Conservation (phyloP, 2,888 invertebrate species). For the Xiphydria camelus region DNA sequence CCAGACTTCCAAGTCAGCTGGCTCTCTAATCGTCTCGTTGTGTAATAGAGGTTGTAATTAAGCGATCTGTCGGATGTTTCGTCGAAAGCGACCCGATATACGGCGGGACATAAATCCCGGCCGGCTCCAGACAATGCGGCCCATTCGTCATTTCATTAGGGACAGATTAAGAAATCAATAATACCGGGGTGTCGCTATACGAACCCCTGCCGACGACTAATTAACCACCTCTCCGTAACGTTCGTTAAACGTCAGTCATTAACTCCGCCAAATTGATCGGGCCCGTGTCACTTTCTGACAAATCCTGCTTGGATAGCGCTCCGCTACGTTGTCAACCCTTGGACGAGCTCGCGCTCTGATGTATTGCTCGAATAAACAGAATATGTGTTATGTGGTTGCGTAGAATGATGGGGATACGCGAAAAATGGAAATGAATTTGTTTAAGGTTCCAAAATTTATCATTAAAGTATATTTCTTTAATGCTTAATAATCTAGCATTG, state of each 20-base stretch:
- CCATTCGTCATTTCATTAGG: constrained; percentile 38
- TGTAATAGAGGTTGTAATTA: constrained; percentile 11
- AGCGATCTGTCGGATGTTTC: constrained; percentile 18
- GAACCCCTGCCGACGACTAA: constrained; percentile 32
- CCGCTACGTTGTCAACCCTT: neutral
- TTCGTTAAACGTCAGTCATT: constrained; percentile 28
- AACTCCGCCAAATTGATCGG: constrained; percentile 24
- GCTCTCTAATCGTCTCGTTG: constrained; percentile 1
- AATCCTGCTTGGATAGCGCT: constrained; percentile 10
- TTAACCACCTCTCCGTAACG: constrained; percentile 25
- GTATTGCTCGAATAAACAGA: no score
- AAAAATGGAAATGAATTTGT: no score
- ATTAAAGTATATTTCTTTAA: no score
- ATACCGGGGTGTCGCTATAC: constrained; percentile 21
- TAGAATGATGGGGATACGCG: no score
- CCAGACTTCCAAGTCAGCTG: neutral
- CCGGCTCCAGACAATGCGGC: constrained; percentile 19
- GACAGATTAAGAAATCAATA: constrained; percentile 39
- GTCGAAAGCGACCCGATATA: constrained; percentile 14
- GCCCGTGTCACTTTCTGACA: constrained; percentile 27
- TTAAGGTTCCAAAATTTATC: no score
- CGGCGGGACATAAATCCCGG: constrained; percentile 13
- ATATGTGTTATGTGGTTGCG: no score
- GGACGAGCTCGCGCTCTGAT: no score
- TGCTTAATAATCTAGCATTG: no score